phyloP scores from a whole-genome alignment of 2,888 invertebrate species.

The Pammene fasciana region DNA sequence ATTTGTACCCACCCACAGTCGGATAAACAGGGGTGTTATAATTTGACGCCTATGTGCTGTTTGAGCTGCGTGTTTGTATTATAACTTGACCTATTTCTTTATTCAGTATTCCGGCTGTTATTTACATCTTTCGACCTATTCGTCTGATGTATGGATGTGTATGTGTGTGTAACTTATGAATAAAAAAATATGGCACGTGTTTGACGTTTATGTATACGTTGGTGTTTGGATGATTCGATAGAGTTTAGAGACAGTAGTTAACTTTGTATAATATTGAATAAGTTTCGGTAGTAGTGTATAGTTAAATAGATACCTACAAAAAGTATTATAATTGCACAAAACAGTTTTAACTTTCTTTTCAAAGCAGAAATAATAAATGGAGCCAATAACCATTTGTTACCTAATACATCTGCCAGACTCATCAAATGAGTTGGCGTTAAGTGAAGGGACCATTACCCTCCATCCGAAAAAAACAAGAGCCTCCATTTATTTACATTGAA shows the following conservation, averaged over 20 bases:
- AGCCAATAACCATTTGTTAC: not conserved
- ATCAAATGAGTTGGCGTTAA: not conserved
- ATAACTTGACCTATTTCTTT: not conserved
- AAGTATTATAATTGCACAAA: too few species aligned
- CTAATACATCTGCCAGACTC: slow-evolving; percentile 4
- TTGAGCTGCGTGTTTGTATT: not conserved
- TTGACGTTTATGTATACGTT: not conserved
- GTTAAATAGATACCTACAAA: too few species aligned
- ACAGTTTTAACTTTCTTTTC: too few species aligned
- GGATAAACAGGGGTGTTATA: slow-evolving; percentile 1
- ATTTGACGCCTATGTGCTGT: not conserved
- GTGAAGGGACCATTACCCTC: slow-evolving; percentile 8
- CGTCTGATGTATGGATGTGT: slow-evolving; percentile 12
- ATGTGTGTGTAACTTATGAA: not conserved
- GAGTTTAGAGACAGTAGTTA: too few species aligned
- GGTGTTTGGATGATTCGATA: not conserved
- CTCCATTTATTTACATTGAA: slow-evolving; percentile 24
- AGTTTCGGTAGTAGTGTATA: not conserved
- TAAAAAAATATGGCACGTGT: slow-evolving; percentile 1
- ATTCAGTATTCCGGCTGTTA: not conserved
- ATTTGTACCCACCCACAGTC: not conserved
- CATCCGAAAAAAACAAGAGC: slow-evolving; percentile 8
- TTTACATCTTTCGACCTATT: not conserved
- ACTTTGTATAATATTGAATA: not conserved
- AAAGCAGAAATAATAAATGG: not conserved